These are phyloP conservation scores for Rhabdomys dilectus DNA, from an alignment of 2,113 vertebrate genomes.

Conservation along the genomic window DNA sequence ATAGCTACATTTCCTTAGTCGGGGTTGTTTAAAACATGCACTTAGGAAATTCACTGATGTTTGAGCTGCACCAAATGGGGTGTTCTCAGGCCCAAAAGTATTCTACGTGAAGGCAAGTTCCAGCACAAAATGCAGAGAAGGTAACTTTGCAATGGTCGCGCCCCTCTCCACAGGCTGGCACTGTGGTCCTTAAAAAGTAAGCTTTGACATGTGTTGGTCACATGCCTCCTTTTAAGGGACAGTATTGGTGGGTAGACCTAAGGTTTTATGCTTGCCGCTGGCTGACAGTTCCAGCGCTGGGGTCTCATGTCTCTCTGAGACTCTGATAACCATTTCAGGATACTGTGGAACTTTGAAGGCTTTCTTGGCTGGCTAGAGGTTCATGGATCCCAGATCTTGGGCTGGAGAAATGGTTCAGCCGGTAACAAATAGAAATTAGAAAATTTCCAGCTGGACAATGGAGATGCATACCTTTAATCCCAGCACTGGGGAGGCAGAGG, in stretches of 20 bases:
- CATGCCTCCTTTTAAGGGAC: neutral
- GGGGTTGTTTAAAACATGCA: neutral
- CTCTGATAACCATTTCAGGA: slow-evolving; percentile 21
- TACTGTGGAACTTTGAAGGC: neutral
- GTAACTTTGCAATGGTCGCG: neutral
- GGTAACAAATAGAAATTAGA: neutral
- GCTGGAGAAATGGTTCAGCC: neutral
- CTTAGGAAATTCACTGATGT: slow-evolving; percentile 25
- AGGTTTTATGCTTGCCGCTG: no score
- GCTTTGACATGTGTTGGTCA: neutral
- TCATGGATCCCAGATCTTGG: neutral
- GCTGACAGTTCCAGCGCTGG: neutral
- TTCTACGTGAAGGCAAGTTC: neutral
- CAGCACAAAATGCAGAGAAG: neutral
- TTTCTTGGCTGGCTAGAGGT: neutral
- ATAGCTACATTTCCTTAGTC: neutral
- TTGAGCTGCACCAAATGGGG: neutral
- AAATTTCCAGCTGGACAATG: neutral
- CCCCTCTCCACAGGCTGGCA: neutral
- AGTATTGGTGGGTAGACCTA: neutral
- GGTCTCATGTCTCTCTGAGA: neutral
- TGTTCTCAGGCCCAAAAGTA: slow-evolving; percentile 11
- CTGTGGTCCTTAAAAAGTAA: neutral
- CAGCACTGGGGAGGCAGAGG: neutral
- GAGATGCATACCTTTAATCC: neutral